Percentiles rank a stretch among this genome's conserved stretches.
Evolutionary conservation across 2,888 invertebrate species (phyloP).

Genomic region (Amiota minor): DNA sequence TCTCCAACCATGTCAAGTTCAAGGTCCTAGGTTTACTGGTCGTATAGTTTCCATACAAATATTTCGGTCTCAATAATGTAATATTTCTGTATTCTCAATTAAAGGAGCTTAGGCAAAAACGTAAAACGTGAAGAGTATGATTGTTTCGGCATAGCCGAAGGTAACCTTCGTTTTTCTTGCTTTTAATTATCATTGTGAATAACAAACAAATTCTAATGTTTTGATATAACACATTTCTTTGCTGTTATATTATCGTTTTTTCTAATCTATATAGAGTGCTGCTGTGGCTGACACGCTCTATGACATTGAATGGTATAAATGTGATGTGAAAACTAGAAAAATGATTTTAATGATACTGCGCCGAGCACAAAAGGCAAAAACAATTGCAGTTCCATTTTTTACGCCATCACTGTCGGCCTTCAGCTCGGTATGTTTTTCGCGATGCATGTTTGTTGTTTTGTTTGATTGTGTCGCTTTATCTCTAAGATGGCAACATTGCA

Average conservation of each 20-base stretch:
- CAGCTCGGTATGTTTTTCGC: slow-evolving; percentile 59
- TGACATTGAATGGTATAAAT: slow-evolving; percentile 71
- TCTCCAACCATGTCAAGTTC: too few species aligned
- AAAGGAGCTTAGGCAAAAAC: too few species aligned
- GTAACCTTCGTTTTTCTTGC: too few species aligned
- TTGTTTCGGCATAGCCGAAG: too few species aligned
- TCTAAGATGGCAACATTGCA: neutral
- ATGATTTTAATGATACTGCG: slow-evolving; percentile 71
- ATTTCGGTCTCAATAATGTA: too few species aligned
- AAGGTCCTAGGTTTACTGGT: too few species aligned
- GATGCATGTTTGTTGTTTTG: neutral
- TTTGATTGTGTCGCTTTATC: slow-evolving; percentile 23
- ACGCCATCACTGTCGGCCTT: slow-evolving; percentile 68
- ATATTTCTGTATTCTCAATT: too few species aligned
- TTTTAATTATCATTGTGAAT: neutral
- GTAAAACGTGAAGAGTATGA: too few species aligned
- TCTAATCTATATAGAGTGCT: slow-evolving; percentile 58
- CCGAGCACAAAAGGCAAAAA: slow-evolving; percentile 66
- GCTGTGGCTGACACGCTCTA: slow-evolving; percentile 66
- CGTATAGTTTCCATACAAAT: too few species aligned
- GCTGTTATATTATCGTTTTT: neutral
- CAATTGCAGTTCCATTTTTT: slow-evolving; percentile 70
- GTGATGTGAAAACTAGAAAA: slow-evolving; percentile 68
- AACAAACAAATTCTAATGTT: too few species aligned
- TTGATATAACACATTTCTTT: neutral